Base-by-base conservation (phyloP, 2,888 invertebrate species). In the Oasisia sp. region DNA sequence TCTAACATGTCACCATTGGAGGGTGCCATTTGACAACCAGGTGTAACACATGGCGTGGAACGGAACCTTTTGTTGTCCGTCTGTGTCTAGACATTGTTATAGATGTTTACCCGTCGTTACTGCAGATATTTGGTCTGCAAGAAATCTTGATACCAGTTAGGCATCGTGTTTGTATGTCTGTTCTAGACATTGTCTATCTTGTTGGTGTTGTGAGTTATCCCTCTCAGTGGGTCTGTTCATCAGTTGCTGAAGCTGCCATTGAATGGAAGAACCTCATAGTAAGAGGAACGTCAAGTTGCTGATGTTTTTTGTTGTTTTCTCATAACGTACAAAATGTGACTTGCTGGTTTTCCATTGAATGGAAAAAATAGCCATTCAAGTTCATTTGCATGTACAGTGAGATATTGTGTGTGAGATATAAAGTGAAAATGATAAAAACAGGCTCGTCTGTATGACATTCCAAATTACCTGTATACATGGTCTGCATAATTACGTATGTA, bases 121-220 rank as follows among this genome's bases (percentile, higher is more conserved):
- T 50, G n/a, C 74, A 74, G 74, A 27, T 74, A n/a, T 74, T 74
- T 27, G 74, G 27, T 74, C 74, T 74, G 74, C n/a, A 27, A 27
- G 74, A 27, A 74, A 74, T 74, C 74, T 74, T 27, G 74, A 74
- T 74, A 74, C 74, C 74, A 74, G 74, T 74, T n/a, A 74, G 74
- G 74, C n/a, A 7, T 74, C 74, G n/a, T 74, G 74, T 74, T 74
- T 74, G 74, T 74, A 74, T 74, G 74, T 74, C 74, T 74, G 74
- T 74, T 74, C 19, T 74, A 74, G 74, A 74, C 74, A n/a, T 74
- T n/a, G n/a, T 74, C 74, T 74, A 27, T 74, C 27, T 74, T 74
- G 27, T 74, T 27, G 19, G 74, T 4, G 3, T 74, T 74, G 74
- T 27, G 74, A 74, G 27, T 74, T 74, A 2, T 74, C 11, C 7